Percentiles rank a stretch among this genome's conserved stretches.
Conservation (phyloP, 2,113 vertebrate genomes). For the Rhabdomys dilectus region DNA sequence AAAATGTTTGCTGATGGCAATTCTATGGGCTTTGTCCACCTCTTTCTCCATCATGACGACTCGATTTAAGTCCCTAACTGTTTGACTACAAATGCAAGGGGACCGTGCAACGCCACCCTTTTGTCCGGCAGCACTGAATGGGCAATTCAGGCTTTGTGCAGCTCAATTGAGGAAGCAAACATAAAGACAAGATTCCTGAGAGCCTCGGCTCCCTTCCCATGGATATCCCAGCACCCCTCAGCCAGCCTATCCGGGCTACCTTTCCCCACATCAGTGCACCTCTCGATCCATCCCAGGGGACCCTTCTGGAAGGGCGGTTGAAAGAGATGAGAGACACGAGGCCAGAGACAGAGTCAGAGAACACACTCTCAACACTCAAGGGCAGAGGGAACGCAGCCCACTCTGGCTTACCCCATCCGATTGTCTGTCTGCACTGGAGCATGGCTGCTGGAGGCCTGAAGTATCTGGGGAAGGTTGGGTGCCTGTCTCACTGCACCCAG, state of each 20-base stretch:
- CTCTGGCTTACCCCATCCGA: constrained; percentile 82
- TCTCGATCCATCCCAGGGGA: neutral
- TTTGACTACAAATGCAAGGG: constrained; percentile 99
- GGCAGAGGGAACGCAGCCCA: constrained; percentile 86
- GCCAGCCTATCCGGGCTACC: constrained; percentile 90
- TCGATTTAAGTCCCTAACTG: constrained; percentile 99
- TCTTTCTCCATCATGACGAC: constrained; percentile 99
- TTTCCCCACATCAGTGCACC: constrained; percentile 90
- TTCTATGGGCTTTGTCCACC: constrained; percentile 99
- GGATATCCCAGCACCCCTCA: constrained; percentile 96
- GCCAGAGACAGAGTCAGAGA: constrained; percentile 14
- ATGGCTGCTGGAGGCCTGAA: constrained; percentile 82
- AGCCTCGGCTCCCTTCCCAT: constrained; percentile 98
- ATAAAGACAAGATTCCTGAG: constrained; percentile 99
- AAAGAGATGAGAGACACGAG: constrained; percentile 52
- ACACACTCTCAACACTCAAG: constrained; percentile 82
- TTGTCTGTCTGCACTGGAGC: constrained; percentile 88
- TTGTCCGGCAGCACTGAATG: constrained; percentile 99
- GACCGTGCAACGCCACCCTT: constrained; percentile 99
- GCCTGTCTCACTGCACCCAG: neutral
- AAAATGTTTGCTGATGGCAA: constrained; percentile 99
- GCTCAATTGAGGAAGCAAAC: constrained; percentile 99
- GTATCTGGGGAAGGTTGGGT: constrained; percentile 22
- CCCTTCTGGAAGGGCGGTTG: constrained; percentile 28
- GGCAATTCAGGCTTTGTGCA: constrained; percentile 99